Evolutionary conservation across 2,888 invertebrate species (phyloP).

Genomic region (Venustoraphidia nigricollis): DNA sequence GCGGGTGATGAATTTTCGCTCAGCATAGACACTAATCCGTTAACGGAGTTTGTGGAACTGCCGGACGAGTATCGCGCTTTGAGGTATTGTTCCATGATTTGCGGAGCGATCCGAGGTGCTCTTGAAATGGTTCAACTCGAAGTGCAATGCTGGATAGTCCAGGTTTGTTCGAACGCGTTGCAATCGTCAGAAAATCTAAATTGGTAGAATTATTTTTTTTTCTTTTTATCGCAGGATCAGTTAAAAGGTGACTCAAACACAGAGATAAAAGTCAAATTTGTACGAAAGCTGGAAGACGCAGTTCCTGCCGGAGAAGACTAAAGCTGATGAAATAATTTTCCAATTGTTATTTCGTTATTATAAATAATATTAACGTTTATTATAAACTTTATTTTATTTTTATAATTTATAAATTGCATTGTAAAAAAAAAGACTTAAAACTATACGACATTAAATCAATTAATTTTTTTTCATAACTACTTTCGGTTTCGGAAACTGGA

Average conservation of each 20-base stretch:
- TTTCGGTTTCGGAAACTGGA: slow-evolving; percentile 40
- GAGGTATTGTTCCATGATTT: slow-evolving; percentile 84
- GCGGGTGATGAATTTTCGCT: slow-evolving; percentile 94
- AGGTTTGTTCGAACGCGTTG: slow-evolving; percentile 29
- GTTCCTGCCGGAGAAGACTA: slow-evolving; percentile 98
- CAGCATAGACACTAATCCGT: slow-evolving; percentile 85
- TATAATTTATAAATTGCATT: neutral
- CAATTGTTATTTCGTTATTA: neutral
- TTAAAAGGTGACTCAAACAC: slow-evolving; percentile 88
- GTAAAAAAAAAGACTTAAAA: neutral
- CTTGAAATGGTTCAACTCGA: slow-evolving; percentile 98
- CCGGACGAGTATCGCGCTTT: slow-evolving; percentile 70
- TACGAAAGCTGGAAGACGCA: slow-evolving; percentile 89
- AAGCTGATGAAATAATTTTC: slow-evolving; percentile 12
- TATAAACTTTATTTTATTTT: neutral
- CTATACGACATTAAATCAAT: neutral
- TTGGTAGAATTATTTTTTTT: neutral
- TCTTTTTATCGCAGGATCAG: slow-evolving; percentile 54
- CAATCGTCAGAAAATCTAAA: too few relatives aligned
- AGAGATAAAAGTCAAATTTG: slow-evolving; percentile 87
- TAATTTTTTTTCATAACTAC: slow-evolving; percentile 10
- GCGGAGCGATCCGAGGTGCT: slow-evolving; percentile 85
- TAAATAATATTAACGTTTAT: neutral
- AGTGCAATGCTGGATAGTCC: slow-evolving; percentile 84
- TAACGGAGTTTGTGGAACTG: slow-evolving; percentile 94